Base-by-base conservation (phyloP, 2,888 invertebrate genomes). In the Orchestes rusci region DNA sequence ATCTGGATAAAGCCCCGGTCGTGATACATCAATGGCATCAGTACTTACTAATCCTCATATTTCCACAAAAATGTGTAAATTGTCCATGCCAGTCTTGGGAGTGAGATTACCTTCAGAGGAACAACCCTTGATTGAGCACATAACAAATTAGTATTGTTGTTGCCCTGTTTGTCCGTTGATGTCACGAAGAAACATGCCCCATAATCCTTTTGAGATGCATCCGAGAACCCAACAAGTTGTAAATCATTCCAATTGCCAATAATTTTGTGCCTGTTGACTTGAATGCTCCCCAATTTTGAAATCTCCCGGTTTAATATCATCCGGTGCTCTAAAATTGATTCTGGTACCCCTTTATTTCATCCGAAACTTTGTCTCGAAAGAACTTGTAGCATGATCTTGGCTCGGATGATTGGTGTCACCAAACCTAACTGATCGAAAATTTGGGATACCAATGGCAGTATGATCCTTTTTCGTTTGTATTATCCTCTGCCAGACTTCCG, bases 351-450 rank as follows among this genome's bases (percentile, higher is more conserved):
- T 20, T 49, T 39, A 29, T 50, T 37, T 40, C 50, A 50, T 7
- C 29, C 28, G 13, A 43, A 27, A 32, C 41, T 50, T 5, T 12
- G 12, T 16, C 15, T 20, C 47, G 43, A 50, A 10, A 43, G 30
- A 19, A 32, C 17, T 41, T 50, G 50, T 4, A 50, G 17, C 5
- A 50, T 12, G 10, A 50, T 34, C 32, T 50, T 47, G 15, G 37
- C 17, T 7, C 12, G 29, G n/a, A n/a, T n/a, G 18, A 45, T 28
- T 10, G 50, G 50, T n/a, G 32, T 15, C 19, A 51, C 5, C 16
- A 51, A 27, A 7, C 51, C 51, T 13, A 50, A 37, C 16, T 46
- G 46, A 32, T 51, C 46, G 28, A 50, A 51, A 10, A 51, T 39
- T 29, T 49, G 15, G 12, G 3, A 34, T 7, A 34, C 17, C 18